Evolutionary conservation across 2,113 vertebrate species (phyloP).

Genomic region (Bufo gargarizans): DNA sequence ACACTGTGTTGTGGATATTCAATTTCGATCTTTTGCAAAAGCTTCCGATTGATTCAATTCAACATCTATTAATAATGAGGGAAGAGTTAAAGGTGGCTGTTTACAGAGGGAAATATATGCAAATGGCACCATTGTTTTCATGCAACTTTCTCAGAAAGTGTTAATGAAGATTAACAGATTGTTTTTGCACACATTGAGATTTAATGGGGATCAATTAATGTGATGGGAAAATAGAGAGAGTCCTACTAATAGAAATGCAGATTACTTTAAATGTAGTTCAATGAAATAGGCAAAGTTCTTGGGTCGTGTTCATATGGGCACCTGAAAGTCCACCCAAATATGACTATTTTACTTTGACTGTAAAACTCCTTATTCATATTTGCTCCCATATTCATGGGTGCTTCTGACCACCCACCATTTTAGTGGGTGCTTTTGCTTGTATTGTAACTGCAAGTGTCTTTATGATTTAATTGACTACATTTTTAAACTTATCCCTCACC

Average conservation of each 20-base stretch:
- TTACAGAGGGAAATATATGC: conserved; percentile 47
- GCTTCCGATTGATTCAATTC: conserved; percentile 48
- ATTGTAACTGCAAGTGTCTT: too few relatives aligned
- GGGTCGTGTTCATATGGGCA: neutral
- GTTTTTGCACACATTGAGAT: conserved; percentile 34
- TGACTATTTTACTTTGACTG: too few relatives aligned
- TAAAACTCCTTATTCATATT: too few relatives aligned
- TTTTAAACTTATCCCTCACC: too few relatives aligned
- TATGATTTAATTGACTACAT: too few relatives aligned
- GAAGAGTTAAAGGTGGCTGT: conserved; percentile 46
- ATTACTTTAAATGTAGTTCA: neutral
- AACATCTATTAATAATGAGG: conserved; percentile 51
- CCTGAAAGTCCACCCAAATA: neutral
- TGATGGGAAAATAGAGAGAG: neutral
- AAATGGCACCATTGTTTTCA: conserved; percentile 26
- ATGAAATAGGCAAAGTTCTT: neutral
- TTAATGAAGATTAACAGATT: conserved; percentile 36
- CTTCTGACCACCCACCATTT: too few relatives aligned
- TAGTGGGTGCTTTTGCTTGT: too few relatives aligned
- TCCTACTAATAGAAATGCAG: neutral
- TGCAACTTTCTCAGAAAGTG: conserved; percentile 35
- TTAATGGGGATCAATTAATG: conserved; percentile 38
- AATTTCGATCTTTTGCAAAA: conserved; percentile 45
- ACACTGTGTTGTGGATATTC: conserved; percentile 43
- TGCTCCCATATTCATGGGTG: too few relatives aligned